Percentiles rank a stretch among this genome's conserved stretches.
Conservation (phyloP, 2,113 vertebrate species). For the Actenoides lindsayi region DNA sequence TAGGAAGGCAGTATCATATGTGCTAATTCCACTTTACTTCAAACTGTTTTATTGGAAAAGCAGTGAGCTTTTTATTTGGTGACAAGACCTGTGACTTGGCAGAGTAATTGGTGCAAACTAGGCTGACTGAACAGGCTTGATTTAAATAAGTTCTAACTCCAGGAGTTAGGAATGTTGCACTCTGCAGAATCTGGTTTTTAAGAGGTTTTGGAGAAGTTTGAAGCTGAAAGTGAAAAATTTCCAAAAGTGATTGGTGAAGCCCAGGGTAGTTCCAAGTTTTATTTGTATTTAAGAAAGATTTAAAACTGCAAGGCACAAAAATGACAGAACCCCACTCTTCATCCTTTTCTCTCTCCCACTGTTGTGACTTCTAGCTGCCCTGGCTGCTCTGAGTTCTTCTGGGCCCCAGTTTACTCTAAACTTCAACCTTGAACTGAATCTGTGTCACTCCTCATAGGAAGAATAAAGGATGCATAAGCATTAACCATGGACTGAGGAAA, state of each 20-base stretch:
- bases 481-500: background rate
- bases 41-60: background rate
- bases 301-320: background rate
- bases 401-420: background rate
- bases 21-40: conserved; percentile 1
- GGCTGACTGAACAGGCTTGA: background rate
- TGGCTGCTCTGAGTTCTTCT: background rate
- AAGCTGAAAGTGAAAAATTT: background rate
- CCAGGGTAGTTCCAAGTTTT: background rate
- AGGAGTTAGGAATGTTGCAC: background rate
- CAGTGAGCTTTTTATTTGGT: background rate
- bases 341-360: background rate
- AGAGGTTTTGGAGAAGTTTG: background rate
- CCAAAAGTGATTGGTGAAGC: background rate
- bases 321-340: background rate
- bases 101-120: background rate
- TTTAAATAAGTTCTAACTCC: background rate
- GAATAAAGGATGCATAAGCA: background rate
- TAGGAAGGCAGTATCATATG: background rate
- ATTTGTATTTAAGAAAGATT: background rate
- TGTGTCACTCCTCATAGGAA: background rate
- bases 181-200: background rate
- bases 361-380: background rate
- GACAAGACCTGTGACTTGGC: background rate
- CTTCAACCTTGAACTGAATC: background rate